These are phyloP conservation scores for Bubo scandiacus DNA, from an alignment of 2,113 vertebrate genomes.

Conservation along the genomic window DNA sequence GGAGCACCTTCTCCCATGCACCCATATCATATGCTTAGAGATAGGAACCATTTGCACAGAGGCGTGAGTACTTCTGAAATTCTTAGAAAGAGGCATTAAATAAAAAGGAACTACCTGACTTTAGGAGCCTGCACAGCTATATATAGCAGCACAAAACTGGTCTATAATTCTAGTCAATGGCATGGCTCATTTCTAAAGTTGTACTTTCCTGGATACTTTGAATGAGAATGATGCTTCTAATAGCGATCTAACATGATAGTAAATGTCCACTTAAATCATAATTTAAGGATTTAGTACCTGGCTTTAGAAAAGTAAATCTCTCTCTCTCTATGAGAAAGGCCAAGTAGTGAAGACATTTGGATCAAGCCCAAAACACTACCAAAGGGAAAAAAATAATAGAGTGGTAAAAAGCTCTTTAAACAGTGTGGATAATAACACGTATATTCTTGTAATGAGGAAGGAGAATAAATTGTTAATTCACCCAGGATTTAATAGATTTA, in stretches of 20 bases:
- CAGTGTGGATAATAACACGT: conserved; percentile 24
- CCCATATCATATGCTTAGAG: background rate
- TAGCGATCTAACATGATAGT: conserved; percentile 17
- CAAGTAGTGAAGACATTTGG: conserved; percentile 23
- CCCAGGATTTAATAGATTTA: conserved; percentile 49
- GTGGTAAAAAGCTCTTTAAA: conserved; percentile 37
- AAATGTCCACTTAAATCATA: conserved; percentile 54
- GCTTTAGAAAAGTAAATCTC: conserved; percentile 42
- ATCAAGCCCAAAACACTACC: background rate
- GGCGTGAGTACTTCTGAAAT: background rate
- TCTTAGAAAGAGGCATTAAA: background rate
- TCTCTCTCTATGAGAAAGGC: conserved; percentile 13
- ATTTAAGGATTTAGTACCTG: conserved; percentile 1
- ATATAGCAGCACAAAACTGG: conserved; percentile 2
- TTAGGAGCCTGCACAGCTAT: background rate
- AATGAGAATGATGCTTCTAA: conserved; percentile 29
- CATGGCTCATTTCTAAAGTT: conserved; percentile 40
- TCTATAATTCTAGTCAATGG: conserved; percentile 54
- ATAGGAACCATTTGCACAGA: background rate
- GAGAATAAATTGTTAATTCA: conserved; percentile 66
- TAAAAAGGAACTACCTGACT: background rate
- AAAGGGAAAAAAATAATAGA: background rate
- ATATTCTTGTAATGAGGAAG: conserved; percentile 55
- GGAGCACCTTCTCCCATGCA: background rate
- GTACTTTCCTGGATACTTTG: conserved; percentile 18